Base-by-base conservation (phyloP, 2,888 invertebrate genomes). In the Tromatobia lineatoria region DNA sequence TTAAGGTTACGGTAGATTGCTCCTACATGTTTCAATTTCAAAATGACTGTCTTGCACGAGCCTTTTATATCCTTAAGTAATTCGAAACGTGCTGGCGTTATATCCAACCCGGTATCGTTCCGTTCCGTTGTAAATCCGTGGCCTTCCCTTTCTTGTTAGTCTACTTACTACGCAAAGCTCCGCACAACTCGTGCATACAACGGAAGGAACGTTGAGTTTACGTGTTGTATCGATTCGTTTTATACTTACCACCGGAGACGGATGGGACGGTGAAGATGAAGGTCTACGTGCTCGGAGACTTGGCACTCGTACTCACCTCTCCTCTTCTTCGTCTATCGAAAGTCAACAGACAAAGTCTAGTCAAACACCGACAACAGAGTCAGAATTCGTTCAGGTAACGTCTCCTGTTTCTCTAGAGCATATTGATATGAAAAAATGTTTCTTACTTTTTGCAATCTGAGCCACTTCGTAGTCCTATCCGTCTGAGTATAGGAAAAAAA, bases 1-100 rank as follows among this genome's bases (percentile, higher is more conserved):
- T 25, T 15, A 59, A 4, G 18, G 42, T 57, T 42, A 45, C 42
- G 23, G 23, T 23, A 57, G 23, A 42, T 15, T 13, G 61, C 50
- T 70, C 52, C 69, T 50, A 52, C 29, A 77, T 77, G 67, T 82
- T 77, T 82, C 71, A 71, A 82, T 82, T 73, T 71, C 47, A 34
- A 67, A 82, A 82, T 82, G 59, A 77, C 50, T 47, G 81, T 77
- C 71, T 57, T 71, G 71, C 8, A 54, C 11, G 8, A 10, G 54
- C 54, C 42, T n/a, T 7, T 38, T 47, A 15, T 50, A 38, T 61
- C 59, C 47, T 25, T 54, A 15, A 47, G 77, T 66, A 77, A 77
- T 34, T 59, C 67, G 57, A 73, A 77, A 73, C 52, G 42, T 52
- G 61, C 18, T 20, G 34, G n/a, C 34, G 38, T 38, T 20, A n/a